Conservation (phyloP, 2,888 invertebrate species). For the Cryptocephalus primarius region DNA sequence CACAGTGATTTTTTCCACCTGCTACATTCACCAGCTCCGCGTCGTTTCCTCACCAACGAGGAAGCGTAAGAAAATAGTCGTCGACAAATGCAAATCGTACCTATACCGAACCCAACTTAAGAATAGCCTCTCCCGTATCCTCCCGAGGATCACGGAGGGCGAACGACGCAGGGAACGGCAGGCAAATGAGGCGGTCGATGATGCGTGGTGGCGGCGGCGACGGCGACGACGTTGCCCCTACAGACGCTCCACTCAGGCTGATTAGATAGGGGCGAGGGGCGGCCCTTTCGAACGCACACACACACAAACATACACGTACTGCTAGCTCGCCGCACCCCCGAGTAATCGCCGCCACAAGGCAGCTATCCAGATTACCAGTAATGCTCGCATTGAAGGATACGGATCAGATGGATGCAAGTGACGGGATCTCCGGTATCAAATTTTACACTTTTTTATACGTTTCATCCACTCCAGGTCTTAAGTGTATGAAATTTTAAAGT, state of each 20-base stretch:
- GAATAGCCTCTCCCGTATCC: too few relatives aligned
- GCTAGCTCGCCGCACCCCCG: constrained; percentile 17
- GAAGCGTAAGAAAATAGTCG: too few relatives aligned
- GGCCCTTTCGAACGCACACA: neutral
- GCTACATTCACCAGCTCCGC: too few relatives aligned
- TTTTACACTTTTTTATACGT: too few relatives aligned
- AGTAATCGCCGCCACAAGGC: constrained; percentile 15
- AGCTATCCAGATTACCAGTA: neutral
- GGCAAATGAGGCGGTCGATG: constrained; percentile 26
- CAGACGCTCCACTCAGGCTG: constrained; percentile 17
- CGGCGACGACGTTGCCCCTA: constrained; percentile 10
- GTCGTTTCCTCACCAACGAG: too few relatives aligned
- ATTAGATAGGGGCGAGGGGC: constrained; percentile 22
- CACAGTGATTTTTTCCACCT: too few relatives aligned
- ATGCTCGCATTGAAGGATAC: neutral
- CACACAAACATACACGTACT: constrained; percentile 6
- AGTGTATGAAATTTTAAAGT: too few relatives aligned
- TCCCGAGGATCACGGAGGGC: neutral
- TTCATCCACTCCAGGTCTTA: too few relatives aligned
- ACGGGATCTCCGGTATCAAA: too few relatives aligned
- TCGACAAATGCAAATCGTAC: too few relatives aligned
- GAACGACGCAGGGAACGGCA: constrained; percentile 9
- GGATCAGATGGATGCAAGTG: too few relatives aligned
- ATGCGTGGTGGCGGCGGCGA: constrained; percentile 20
- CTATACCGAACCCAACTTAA: too few relatives aligned